Base-by-base conservation (phyloP, 2,797 vertebrate genomes). In the Labeo calbasu region DNA sequence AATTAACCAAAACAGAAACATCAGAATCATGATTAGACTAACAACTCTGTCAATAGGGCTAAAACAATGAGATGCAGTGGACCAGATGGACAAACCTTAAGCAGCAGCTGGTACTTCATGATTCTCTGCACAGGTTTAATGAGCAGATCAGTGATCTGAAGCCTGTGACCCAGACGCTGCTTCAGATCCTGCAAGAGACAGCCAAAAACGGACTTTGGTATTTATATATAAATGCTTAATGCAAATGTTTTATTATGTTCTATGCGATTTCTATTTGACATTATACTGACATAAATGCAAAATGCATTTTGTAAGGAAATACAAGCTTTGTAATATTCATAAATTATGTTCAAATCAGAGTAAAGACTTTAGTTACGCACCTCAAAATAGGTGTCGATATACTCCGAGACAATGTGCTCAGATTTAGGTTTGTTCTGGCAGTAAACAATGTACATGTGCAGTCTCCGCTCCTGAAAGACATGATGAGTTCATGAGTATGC, bases 391-490 rank as follows among this genome's bases (percentile, higher is more conserved):
- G 98, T 99, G 92, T 99, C 97, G 9, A 99, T 97, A 91, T 99
- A 99, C 91, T 99, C 98, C 0, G 97, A 97, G 89, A 99, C 98
- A 53, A 99, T 97, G 94, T 97, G 97, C 92, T 99, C 98, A 17
- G 98, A 99, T 93, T 99, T 99, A 93, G 98, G 97, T 94, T 99
- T 99, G 93, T 99, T 99, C 87, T 99, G 98, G 93, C 97, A 99
- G 94, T 99, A 99, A 91, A 97, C 96, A 84, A 99, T 97, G 85
- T 99, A 99, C 97, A 99, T 99, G 94, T 98, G 97, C 86, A 99
- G 93, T 89, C 98, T 95, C 90, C 97, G 96, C 88, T 99, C 98
- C 98, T 99, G 91, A 73, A 53, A 69, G 0, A 66, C 25, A 86
- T n/a, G 3, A 21, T 71, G 14, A 73, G 79, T 8, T 63, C 76